Percentiles rank a stretch among this genome's conserved stretches.
Conservation (phyloP, 2,888 invertebrate genomes). For the Tuta absoluta region DNA sequence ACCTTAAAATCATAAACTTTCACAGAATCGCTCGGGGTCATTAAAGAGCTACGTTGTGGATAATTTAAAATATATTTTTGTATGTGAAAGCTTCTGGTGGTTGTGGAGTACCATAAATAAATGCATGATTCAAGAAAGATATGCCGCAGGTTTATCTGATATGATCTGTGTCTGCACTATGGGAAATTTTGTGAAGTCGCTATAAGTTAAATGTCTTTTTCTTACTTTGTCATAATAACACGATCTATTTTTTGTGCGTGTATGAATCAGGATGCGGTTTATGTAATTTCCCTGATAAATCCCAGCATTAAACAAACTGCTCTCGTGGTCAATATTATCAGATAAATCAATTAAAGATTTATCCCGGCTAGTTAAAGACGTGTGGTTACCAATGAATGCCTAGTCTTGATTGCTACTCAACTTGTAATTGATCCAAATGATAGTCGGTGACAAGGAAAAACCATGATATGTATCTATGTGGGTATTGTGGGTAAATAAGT, state of each 20-base stretch:
- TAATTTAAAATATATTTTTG: background rate
- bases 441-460: slow-evolving; percentile 35
- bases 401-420: slow-evolving; percentile 32
- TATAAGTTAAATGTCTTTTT: no score
- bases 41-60: background rate
- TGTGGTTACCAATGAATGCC: slow-evolving; percentile 34
- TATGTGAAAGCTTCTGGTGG: background rate
- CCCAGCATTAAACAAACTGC: background rate
- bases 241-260: background rate
- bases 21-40: background rate
- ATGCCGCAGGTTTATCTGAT: background rate
- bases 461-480: slow-evolving; percentile 26
- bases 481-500: slow-evolving; percentile 22
- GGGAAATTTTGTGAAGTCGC: no score
- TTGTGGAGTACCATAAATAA: background rate
- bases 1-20: background rate
- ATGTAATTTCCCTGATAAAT: background rate
- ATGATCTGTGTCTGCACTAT: background rate
- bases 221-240: no score
- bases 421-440: slow-evolving; percentile 35
- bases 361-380: slow-evolving; percentile 34
- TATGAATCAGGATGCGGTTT: background rate
- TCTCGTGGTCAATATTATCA: slow-evolving; percentile 22
- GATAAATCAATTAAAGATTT: slow-evolving; percentile 25
- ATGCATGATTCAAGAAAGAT: no score